Evolutionary conservation across 2,797 vertebrate genomes (phyloP), one percentile per base, ranked within the genome.

Genomic region (Kryptolebias ocellatus): DNA sequence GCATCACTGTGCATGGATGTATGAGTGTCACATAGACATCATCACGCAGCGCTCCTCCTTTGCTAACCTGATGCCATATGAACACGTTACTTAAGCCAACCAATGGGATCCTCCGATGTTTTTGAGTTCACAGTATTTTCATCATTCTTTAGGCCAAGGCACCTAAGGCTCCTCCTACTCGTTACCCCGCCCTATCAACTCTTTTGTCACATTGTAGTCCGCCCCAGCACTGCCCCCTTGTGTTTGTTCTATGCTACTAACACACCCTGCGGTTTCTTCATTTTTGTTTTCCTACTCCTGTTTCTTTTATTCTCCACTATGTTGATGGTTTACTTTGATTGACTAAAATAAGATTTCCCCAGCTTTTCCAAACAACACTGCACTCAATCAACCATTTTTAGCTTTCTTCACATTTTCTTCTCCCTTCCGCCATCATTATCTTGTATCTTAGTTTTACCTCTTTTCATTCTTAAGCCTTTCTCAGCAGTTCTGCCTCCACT

Each of bases 171-270:
- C 70, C 57, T 42, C 50, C 44, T 54, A 34, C 34, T 69, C 28
- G 17, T 45, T 12, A 16, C 29, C 45, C 4, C 53, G 28, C 34
- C 62, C 27, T n/a, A 2, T 6, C 1, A 0, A 18, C 12, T 53
- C 64, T 46, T 46, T n/a, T 7, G 0, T 16, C 11, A 11, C 27
- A 37, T 42, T 78, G 67, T 55, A 78, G 47, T 78, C 77, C 49
- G 65, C 85, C 87, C 34, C 80, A 89, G 90, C 64, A 92, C 77
- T 90, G 88, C 89, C 90, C 82, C 88, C 90, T 88, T 76, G 79
- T 81, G 90, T 68, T 62, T 2, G n/a, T 2, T 60, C 15, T 8
- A 0, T 2, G 11, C 6, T 11, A 1, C 45, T 14, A 1, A 8
- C 20, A 42, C 16, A 7, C 34, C 5, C 16, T 61, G 39, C 37